Base-by-base conservation (phyloP, 2,888 invertebrate species). In the Nesidiocoris tenuis region DNA sequence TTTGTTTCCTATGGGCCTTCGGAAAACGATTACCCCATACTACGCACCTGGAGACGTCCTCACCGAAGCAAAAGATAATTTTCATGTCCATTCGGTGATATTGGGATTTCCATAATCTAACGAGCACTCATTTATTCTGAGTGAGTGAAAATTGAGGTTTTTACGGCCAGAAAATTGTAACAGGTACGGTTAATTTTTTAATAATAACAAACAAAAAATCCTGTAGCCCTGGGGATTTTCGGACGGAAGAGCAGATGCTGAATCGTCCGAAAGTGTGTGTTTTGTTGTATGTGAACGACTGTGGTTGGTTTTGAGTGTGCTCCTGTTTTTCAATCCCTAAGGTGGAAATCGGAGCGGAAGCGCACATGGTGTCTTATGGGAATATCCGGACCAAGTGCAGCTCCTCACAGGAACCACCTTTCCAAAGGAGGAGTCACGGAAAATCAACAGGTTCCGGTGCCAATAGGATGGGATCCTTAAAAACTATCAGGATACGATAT, bases 361-460 rank as follows among this genome's bases (percentile, higher is more conserved):
- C 55, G 67, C 67, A 67, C 56, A 56, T 67, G 67, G 67, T 56
- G 67, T 67, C 55, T 55, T 67, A 56, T 67, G 67, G 67, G 55
- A 67, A 67, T 56, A 55, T 67, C 67, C 67, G 67, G 67, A 22
- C 25, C 17, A 5, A 3, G 24, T 9, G 9, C 24, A 16, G 24
- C 19, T 19, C n/a, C 16, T 12, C 7, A 65, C 25, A 67, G 67
- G 67, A 67, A 67, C 67, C 67, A 67, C 67, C 67, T 55, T 56
- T 67, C 56, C 5, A 1, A 22, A n/a, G 1, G 1, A 55, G 67
- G 67, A 67, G 67, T 16, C 22, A 67, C 56, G 67, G 67, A n/a
- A 67, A 55, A 67, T 67, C 67, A 67, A 67, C 67, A 67, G 67
- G 67, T 67, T 67, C 67, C 67, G 67, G 67, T n/a, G 56, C n/a